Conservation (phyloP, 2,113 vertebrate genomes). For the Microtus oregoni region DNA sequence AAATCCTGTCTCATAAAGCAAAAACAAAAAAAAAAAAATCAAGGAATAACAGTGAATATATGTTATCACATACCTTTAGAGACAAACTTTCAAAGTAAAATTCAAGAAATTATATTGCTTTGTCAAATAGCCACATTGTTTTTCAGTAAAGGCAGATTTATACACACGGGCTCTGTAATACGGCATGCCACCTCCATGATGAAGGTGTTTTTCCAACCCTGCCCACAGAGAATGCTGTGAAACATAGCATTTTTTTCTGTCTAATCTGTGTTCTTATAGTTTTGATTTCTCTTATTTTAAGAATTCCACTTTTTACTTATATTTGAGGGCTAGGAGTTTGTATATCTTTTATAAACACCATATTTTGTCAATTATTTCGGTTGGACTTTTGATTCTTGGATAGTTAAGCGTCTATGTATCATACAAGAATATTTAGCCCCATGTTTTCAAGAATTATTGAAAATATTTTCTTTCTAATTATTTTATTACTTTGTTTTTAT, state of each 20-base stretch:
- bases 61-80: neutral
- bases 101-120: neutral
- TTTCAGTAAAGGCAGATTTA: neutral
- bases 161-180: neutral
- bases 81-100: slow-evolving; percentile 34
- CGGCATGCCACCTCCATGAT: neutral
- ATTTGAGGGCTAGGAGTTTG: neutral
- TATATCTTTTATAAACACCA: neutral
- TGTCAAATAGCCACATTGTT: neutral
- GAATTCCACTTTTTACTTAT: neutral
- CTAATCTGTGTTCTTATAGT: neutral
- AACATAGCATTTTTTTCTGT: neutral
- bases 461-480: neutral
- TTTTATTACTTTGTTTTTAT: neutral
- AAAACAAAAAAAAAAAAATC: neutral
- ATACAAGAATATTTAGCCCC: neutral
- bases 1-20: no score
- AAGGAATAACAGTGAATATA: neutral
- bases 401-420: neutral
- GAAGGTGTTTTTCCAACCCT: neutral
- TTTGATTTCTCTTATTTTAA: slow-evolving; percentile 17
- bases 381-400: neutral
- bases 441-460: neutral
- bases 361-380: neutral
- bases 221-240: neutral